These are phyloP conservation scores for Oryzias sinensis DNA, from an alignment of 2,797 vertebrate species.

Conservation along the genomic window DNA sequence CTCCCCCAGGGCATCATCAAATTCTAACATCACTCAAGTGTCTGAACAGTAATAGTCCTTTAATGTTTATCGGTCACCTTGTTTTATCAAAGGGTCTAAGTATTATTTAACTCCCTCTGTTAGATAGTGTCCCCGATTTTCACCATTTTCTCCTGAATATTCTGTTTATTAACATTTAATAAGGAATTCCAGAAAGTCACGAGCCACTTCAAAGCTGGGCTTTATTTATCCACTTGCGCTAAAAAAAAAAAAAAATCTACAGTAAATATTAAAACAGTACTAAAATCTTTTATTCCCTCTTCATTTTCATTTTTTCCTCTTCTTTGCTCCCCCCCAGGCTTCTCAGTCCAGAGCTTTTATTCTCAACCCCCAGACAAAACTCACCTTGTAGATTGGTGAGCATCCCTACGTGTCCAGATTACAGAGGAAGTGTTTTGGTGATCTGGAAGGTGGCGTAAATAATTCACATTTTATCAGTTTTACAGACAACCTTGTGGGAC, in stretches of 20 bases:
- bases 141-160: too few species aligned
- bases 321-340: conserved; percentile 12
- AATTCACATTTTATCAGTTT: conserved; percentile 36
- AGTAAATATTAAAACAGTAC: neutral
- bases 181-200: too few species aligned
- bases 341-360: conserved; percentile 11
- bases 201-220: too few species aligned
- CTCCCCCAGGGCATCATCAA: too few species aligned
- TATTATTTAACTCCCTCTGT: too few species aligned
- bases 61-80: too few species aligned
- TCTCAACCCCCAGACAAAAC: conserved; percentile 32
- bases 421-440: conserved; percentile 21
- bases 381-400: conserved; percentile 38
- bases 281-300: neutral
- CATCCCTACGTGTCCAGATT: conserved; percentile 27
- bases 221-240: too few species aligned
- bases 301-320: neutral
- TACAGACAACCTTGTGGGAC: neutral
- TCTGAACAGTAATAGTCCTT: too few species aligned
- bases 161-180: too few species aligned
- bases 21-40: too few species aligned
- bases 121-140: too few species aligned
- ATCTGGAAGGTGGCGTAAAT: conserved; percentile 45
- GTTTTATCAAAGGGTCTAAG: too few species aligned
- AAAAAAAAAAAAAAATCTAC: neutral